Percentiles rank a stretch among this genome's conserved stretches.
These are phyloP conservation scores for Bambusicola thoracicus DNA, from an alignment of 2,113 vertebrate genomes.

Conservation along the genomic window DNA sequence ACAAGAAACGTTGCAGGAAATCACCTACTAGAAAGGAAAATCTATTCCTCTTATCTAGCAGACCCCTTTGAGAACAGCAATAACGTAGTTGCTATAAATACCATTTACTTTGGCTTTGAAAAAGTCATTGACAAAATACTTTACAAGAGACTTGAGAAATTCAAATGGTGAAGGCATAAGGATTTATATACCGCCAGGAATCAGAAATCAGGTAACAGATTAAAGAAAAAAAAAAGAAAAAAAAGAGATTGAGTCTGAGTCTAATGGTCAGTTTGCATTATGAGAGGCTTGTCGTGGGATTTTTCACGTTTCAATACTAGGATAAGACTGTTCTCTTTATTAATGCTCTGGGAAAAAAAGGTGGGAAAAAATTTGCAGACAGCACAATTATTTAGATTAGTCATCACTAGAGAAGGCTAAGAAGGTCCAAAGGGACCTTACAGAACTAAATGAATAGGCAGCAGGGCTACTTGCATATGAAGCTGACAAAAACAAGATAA, in stretches of 20 bases:
- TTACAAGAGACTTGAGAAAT: not conserved
- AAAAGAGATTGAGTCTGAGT: too few relatives aligned
- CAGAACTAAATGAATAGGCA: not conserved
- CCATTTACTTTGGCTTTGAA: not conserved
- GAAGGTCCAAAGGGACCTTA: slow-evolving; percentile 12
- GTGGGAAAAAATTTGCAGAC: not conserved
- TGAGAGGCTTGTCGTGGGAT: not conserved
- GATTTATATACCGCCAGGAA: not conserved
- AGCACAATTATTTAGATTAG: slow-evolving; percentile 24
- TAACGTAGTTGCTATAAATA: not conserved
- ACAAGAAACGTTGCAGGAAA: not conserved
- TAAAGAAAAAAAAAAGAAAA: not conserved
- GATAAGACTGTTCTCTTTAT: not conserved
- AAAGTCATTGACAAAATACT: not conserved
- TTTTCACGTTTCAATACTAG: not conserved
- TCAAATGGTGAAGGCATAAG: not conserved
- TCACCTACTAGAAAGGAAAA: not conserved
- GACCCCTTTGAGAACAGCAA: not conserved
- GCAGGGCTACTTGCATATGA: not conserved
- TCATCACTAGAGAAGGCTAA: not conserved
- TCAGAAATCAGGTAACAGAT: not conserved
- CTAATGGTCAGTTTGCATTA: not conserved
- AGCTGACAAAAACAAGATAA: slow-evolving; percentile 47
- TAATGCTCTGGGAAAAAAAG: not conserved
- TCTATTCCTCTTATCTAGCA: not conserved